These are phyloP conservation scores for Icerya purchasi DNA, from an alignment of 2,888 invertebrate species.

Conservation along the genomic window DNA sequence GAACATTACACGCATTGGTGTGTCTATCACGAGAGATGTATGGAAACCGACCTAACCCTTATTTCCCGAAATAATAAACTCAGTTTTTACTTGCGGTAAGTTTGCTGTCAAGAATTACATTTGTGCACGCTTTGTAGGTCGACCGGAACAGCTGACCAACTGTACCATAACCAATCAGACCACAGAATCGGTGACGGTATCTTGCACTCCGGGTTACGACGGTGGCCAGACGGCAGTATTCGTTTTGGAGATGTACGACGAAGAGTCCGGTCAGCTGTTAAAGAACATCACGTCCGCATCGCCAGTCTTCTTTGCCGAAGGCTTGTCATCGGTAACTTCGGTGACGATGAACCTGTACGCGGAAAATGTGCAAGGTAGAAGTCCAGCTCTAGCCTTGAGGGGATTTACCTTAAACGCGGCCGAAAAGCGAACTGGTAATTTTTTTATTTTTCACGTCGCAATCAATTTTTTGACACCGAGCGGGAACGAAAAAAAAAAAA, in stretches of 20 bases:
- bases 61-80: no score
- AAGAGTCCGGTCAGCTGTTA: constrained; percentile 5
- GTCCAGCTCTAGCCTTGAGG: constrained; percentile 45
- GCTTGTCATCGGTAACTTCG: constrained; percentile 53
- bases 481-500: no score
- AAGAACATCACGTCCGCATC: constrained; percentile 9
- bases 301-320: constrained; percentile 45
- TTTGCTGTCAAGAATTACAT: background rate
- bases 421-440: constrained; percentile 54
- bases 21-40: no score
- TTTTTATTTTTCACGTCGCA: no score
- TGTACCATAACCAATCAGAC: constrained; percentile 56
- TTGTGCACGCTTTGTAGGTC: constrained; percentile 27
- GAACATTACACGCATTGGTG: no score
- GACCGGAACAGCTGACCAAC: constrained; percentile 54
- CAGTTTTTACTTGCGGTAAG: background rate
- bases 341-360: constrained; percentile 61
- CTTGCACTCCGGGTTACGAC: constrained; percentile 49
- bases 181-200: constrained; percentile 50
- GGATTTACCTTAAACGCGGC: constrained; percentile 52
- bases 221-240: constrained; percentile 55
- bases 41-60: no score
- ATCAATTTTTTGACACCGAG: no score
- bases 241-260: constrained; percentile 49
- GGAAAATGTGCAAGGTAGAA: constrained; percentile 59